Evolutionary conservation across 2,113 vertebrate genomes (phyloP).

Genomic region (Ochotona princeps): DNA sequence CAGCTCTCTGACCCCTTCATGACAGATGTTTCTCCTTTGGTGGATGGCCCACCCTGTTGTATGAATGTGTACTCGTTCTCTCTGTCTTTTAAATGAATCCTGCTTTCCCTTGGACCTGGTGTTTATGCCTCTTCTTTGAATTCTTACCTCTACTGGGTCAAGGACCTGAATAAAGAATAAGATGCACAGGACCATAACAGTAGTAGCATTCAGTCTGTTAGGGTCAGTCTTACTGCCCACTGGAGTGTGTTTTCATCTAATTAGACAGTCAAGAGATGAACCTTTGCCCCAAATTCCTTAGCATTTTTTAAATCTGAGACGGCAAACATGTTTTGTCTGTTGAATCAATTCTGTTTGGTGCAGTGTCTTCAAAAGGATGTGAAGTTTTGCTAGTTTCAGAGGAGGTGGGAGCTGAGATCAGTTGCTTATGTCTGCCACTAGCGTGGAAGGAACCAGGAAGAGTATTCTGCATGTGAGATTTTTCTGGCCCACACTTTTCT

Average conservation of each 20-base stretch:
- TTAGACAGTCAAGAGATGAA: constrained; percentile 30
- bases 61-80: too few species aligned
- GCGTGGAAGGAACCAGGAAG: not conserved
- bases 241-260: not conserved
- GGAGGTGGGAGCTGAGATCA: not conserved
- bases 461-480: not conserved
- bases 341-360: not conserved
- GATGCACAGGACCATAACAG: too few species aligned
- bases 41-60: too few species aligned
- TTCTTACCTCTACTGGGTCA: too few species aligned
- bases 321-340: not conserved
- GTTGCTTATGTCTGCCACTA: constrained; percentile 22
- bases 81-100: too few species aligned
- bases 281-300: constrained; percentile 42
- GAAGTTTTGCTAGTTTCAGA: not conserved
- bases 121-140: too few species aligned
- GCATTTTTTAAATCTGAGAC: constrained; percentile 42
- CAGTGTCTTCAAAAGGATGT: not conserved
- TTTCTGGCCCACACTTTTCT: not conserved
- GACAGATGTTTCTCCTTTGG: too few species aligned
- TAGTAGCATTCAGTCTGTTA: constrained; percentile 17
- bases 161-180: too few species aligned
- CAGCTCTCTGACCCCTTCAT: too few species aligned
- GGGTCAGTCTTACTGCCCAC: not conserved
- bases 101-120: too few species aligned